A percentile compares a stretch with the other conserved stretches of the same genome.
Conservation (phyloP, 2,113 vertebrate species). For the Corythaeola cristata region DNA sequence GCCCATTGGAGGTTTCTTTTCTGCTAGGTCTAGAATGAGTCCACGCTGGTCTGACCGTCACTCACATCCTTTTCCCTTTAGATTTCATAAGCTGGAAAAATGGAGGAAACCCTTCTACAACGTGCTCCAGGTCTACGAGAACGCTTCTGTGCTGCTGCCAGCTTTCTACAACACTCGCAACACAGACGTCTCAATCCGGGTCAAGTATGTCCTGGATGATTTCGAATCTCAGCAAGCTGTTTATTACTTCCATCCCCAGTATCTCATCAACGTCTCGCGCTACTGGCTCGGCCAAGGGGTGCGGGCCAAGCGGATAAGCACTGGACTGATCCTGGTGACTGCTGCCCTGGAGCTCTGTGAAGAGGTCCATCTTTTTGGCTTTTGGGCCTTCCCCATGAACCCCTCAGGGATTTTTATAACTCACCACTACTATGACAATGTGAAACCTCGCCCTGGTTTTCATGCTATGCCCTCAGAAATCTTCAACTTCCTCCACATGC, state of each 20-base stretch:
- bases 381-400: slow-evolving; percentile 98
- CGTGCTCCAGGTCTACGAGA: slow-evolving; percentile 90
- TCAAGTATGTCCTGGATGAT: slow-evolving; percentile 95
- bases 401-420: slow-evolving; percentile 92
- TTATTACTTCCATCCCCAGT: slow-evolving; percentile 97
- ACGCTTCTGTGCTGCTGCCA: slow-evolving; percentile 92
- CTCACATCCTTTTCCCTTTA: not conserved
- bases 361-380: slow-evolving; percentile 97
- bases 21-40: not conserved
- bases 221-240: slow-evolving; percentile 88
- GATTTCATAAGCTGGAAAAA: slow-evolving; percentile 96
- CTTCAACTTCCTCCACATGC: slow-evolving; percentile 97
- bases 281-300: slow-evolving; percentile 95
- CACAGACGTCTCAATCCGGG: slow-evolving; percentile 93
- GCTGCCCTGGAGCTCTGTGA: slow-evolving; percentile 94
- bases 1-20: not conserved
- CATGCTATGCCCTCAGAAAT: slow-evolving; percentile 98
- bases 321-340: slow-evolving; percentile 93
- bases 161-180: slow-evolving; percentile 98
- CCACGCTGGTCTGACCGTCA: accelerated
- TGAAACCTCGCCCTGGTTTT: slow-evolving; percentile 97
- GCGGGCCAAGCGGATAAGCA: slow-evolving; percentile 91
- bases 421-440: slow-evolving; percentile 98
- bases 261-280: slow-evolving; percentile 92
- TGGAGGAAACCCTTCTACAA: slow-evolving; percentile 95